Evolutionary conservation across 2,113 vertebrate species (phyloP).

Genomic region (Otus sunia): DNA sequence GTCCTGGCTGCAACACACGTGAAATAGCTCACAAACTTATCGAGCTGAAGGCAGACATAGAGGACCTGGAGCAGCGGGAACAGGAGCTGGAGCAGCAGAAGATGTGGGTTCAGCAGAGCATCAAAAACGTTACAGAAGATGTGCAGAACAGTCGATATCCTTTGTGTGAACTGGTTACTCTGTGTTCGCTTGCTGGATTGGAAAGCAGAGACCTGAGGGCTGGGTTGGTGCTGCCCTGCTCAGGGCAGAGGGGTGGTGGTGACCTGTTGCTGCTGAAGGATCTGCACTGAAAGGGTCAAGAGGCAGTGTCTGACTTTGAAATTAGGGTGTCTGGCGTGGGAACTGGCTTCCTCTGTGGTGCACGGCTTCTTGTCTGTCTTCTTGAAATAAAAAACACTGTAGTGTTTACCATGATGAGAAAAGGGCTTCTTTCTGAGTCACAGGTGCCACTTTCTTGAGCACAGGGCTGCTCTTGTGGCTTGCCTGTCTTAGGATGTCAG

Average conservation of each 20-base stretch:
- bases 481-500: neutral
- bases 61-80: slow-evolving; percentile 90
- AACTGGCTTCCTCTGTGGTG: neutral
- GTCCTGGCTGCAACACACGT: slow-evolving; percentile 96
- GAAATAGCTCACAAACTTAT: slow-evolving; percentile 98
- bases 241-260: neutral
- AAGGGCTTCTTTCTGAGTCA: neutral
- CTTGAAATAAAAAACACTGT: neutral
- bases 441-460: neutral
- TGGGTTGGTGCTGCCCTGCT: neutral
- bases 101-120: slow-evolving; percentile 98
- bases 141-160: slow-evolving; percentile 98
- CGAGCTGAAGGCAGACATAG: slow-evolving; percentile 95
- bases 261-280: neutral
- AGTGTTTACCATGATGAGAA: neutral
- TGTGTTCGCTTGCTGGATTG: accelerated
- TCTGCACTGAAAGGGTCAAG: neutral
- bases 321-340: neutral
- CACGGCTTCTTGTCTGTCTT: neutral
- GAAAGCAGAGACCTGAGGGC: neutral
- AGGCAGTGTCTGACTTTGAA: neutral
- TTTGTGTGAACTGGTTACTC: slow-evolving; percentile 30
- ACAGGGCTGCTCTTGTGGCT: neutral
- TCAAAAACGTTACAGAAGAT: slow-evolving; percentile 96
- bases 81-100: slow-evolving; percentile 96